phyloP scores from a whole-genome alignment of 2,888 invertebrate species.

The Lithosia quadra region DNA sequence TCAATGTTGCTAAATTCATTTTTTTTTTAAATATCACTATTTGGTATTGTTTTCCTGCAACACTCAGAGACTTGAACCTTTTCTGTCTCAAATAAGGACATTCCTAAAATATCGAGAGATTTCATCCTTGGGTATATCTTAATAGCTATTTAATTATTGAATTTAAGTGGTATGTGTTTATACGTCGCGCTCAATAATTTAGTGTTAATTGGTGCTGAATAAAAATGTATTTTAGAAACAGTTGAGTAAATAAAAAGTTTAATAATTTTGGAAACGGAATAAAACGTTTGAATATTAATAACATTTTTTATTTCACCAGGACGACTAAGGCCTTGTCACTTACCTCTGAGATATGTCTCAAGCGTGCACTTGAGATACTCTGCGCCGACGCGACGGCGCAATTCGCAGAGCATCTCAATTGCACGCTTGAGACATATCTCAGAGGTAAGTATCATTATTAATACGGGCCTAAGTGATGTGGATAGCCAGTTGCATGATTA shows the following conservation, averaged over 20 bases:
- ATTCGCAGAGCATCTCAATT: too few species aligned
- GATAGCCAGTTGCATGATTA: too few species aligned
- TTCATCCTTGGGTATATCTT: constrained; percentile 42
- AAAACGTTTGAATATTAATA: constrained; percentile 49
- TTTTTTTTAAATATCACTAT: neutral
- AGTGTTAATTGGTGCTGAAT: constrained; percentile 65
- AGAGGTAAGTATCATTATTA: too few species aligned
- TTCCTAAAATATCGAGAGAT: constrained; percentile 51
- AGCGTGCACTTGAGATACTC: too few species aligned
- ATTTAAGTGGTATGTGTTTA: constrained; percentile 51
- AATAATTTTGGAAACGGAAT: constrained; percentile 51
- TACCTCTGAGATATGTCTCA: too few species aligned
- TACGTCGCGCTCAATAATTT: constrained; percentile 61
- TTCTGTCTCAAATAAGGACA: constrained; percentile 46
- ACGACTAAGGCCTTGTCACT: too few species aligned
- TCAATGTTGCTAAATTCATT: constrained; percentile 9
- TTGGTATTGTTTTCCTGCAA: constrained; percentile 22
- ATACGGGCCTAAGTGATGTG: neutral
- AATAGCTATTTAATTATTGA: constrained; percentile 35
- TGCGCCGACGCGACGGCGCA: too few species aligned
- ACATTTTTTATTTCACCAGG: constrained; percentile 38
- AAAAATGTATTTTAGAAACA: constrained; percentile 55
- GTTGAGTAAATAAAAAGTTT: constrained; percentile 55
- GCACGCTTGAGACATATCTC: too few species aligned
- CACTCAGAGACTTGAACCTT: constrained; percentile 27